Conservation (phyloP, 2,113 vertebrate genomes). For the Tetraodon nigroviridis region DNA sequence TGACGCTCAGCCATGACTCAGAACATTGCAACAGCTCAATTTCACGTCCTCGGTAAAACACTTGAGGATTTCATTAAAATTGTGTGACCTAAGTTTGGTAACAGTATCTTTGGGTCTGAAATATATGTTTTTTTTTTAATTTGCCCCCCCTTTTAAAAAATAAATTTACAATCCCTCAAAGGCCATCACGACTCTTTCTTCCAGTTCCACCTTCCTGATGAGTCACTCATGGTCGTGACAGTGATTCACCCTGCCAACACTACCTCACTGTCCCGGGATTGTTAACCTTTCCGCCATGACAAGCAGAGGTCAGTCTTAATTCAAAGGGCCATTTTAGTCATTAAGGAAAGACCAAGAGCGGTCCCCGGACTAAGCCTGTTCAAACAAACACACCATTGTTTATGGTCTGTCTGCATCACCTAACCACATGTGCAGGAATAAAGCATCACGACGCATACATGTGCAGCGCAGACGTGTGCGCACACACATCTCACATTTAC, state of each 20-base stretch:
- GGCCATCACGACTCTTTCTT: slow-evolving; percentile 40
- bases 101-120: background rate
- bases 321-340: slow-evolving; percentile 45
- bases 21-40: slow-evolving; percentile 3
- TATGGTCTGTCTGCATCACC: slow-evolving; percentile 10
- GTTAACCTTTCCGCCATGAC: slow-evolving; percentile 51
- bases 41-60: slow-evolving; percentile 5
- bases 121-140: slow-evolving; percentile 10
- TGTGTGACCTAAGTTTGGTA: slow-evolving; percentile 2
- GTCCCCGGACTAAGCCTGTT: background rate
- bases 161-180: slow-evolving; percentile 7
- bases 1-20: slow-evolving; percentile 33
- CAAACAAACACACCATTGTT: slow-evolving; percentile 46
- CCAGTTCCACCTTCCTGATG: slow-evolving; percentile 33
- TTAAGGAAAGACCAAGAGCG: slow-evolving; percentile 31
- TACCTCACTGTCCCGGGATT: slow-evolving; percentile 40
- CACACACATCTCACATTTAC: background rate
- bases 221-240: slow-evolving; percentile 56
- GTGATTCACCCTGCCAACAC: slow-evolving; percentile 56
- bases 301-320: slow-evolving; percentile 49
- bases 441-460: slow-evolving; percentile 1
- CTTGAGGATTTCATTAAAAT: slow-evolving; percentile 30
- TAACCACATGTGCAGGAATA: slow-evolving; percentile 22
- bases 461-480: slow-evolving; percentile 13
- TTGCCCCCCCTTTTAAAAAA: no score